Evolutionary conservation across 2,113 vertebrate genomes (phyloP).

Genomic region (Phyllopteryx taeniolatus): DNA sequence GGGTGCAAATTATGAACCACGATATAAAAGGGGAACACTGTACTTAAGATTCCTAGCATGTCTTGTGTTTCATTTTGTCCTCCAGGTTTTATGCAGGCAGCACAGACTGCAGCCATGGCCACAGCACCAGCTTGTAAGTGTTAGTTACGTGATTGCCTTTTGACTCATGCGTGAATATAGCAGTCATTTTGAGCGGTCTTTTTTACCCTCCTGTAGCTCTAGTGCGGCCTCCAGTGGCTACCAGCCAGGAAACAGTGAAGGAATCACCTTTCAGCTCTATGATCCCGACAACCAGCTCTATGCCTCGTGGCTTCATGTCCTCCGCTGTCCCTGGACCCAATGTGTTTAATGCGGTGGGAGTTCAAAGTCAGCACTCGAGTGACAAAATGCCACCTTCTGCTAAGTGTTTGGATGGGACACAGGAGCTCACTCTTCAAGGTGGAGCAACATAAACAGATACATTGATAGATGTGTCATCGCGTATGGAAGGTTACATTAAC

Average conservation of each 20-base stretch:
- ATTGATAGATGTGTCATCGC: not conserved
- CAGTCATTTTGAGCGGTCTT: not conserved
- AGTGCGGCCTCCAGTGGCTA: conserved; percentile 81
- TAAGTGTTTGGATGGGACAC: conserved; percentile 80
- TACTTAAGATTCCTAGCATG: not conserved
- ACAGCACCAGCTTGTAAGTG: conserved; percentile 83
- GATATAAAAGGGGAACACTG: not conserved
- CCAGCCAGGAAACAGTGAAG: conserved; percentile 83
- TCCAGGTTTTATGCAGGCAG: conserved; percentile 88
- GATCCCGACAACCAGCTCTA: conserved; percentile 80
- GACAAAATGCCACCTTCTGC: conserved; percentile 81
- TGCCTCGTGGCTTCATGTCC: conserved; percentile 83
- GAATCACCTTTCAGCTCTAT: conserved; percentile 83
- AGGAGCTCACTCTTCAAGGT: conserved; percentile 85
- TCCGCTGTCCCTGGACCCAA: conserved; percentile 80
- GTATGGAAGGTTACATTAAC: not conserved
- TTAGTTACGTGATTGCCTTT: not conserved
- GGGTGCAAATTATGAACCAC: not conserved
- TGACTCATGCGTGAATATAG: not conserved
- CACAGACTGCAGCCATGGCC: conserved; percentile 77
- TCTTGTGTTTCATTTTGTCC: not conserved
- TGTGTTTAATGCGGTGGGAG: conserved; percentile 83
- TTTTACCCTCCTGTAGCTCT: conserved; percentile 50
- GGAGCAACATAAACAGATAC: conserved; percentile 17
- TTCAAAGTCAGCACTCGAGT: conserved; percentile 68